Percentiles rank a stretch among this genome's conserved stretches.
These are phyloP conservation scores for Mycalesis mineus DNA, from an alignment of 2,888 invertebrate species.

Conservation along the genomic window DNA sequence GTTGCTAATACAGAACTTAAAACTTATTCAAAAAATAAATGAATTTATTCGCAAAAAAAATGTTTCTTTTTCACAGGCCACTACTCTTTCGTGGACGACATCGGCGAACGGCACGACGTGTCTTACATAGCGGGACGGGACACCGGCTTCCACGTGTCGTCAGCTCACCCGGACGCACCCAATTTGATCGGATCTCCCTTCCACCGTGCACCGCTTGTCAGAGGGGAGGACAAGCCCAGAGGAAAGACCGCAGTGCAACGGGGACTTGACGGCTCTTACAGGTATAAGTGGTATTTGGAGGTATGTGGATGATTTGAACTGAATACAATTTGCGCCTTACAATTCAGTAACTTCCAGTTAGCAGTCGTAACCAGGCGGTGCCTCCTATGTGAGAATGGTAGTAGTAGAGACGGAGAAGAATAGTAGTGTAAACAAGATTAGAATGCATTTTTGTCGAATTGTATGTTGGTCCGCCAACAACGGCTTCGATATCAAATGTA, in stretches of 20 bases:
- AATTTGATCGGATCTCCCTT: conserved; percentile 81
- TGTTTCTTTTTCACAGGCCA: conserved; percentile 64
- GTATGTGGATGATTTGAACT: not conserved
- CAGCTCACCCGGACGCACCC: conserved; percentile 82
- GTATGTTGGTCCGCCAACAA: too few relatives aligned
- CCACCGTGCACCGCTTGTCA: conserved; percentile 80
- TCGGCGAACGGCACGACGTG: conserved; percentile 86
- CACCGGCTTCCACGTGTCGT: conserved; percentile 86
- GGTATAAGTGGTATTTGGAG: conserved; percentile 47
- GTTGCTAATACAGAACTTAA: too few relatives aligned
- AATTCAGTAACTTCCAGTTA: too few relatives aligned
- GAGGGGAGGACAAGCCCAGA: conserved; percentile 80
- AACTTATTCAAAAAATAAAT: too few relatives aligned
- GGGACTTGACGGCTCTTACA: conserved; percentile 85
- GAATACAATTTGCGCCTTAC: not conserved
- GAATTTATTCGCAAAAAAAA: too few relatives aligned
- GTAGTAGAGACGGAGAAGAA: too few relatives aligned
- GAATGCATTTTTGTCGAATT: too few relatives aligned
- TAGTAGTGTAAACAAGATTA: too few relatives aligned
- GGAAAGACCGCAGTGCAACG: conserved; percentile 85
- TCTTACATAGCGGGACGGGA: conserved; percentile 86
- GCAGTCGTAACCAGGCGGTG: too few relatives aligned
- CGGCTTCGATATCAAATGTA: too few relatives aligned
- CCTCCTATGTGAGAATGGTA: too few relatives aligned
- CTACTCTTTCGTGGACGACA: conserved; percentile 85